These are phyloP conservation scores for Colletes gigas DNA, from an alignment of 1,140 invertebrate species.

Conservation along the genomic window DNA sequence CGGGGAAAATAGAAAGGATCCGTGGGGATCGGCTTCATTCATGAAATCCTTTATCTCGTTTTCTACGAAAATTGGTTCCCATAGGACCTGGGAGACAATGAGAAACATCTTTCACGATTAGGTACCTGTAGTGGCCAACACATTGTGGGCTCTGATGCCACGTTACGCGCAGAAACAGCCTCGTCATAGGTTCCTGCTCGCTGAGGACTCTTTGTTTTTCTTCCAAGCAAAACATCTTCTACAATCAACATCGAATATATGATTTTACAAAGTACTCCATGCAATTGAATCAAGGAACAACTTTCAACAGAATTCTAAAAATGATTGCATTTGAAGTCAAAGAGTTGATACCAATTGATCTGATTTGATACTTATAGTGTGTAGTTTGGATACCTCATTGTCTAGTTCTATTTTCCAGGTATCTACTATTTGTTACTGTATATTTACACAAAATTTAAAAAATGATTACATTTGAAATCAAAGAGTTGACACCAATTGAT, in stretches of 20 bases:
- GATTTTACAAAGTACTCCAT: conserved; percentile 14
- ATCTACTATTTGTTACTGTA: too few species aligned
- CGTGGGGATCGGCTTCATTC: conserved; percentile 63
- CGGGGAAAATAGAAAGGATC: conserved; percentile 47
- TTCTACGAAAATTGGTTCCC: conserved; percentile 68
- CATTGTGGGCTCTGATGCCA: conserved; percentile 59
- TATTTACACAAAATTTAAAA: too few species aligned
- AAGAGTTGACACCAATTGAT: too few species aligned
- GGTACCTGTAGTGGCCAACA: conserved; percentile 53
- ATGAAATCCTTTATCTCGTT: conserved; percentile 66
- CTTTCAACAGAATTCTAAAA: too few species aligned
- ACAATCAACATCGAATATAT: conserved; percentile 16
- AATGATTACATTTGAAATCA: too few species aligned
- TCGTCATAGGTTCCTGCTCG: conserved; percentile 42
- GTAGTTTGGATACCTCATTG: too few species aligned
- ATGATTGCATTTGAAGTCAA: too few species aligned
- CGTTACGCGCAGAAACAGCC: conserved; percentile 58
- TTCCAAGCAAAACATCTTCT: too few species aligned
- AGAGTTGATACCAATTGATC: too few species aligned
- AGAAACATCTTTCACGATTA: conserved; percentile 56
- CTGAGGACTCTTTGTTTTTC: conserved; percentile 41
- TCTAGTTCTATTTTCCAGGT: too few species aligned
- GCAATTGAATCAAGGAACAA: too few species aligned
- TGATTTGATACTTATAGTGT: too few species aligned
- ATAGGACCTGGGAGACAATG: conserved; percentile 63